Conservation (phyloP, 2,113 vertebrate genomes). For the Chascanopsetta lugubris region DNA sequence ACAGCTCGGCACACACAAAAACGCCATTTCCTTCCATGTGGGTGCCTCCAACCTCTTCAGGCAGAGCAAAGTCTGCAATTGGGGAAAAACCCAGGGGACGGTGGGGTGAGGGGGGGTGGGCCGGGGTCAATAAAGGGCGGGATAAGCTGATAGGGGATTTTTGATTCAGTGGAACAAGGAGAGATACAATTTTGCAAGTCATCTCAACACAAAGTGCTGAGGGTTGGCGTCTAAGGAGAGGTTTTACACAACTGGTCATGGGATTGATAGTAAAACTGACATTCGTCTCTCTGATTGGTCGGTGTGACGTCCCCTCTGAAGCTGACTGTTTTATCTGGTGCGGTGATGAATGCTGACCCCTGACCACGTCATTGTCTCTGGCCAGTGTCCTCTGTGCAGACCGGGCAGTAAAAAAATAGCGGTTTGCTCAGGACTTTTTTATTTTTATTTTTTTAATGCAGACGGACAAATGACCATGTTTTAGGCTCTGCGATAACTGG, state of each 20-base stretch:
- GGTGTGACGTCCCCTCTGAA: constrained; percentile 7
- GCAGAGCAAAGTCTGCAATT: constrained; percentile 29
- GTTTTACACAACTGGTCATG: constrained; percentile 16
- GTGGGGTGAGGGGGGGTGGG: too few relatives aligned
- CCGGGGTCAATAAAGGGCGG: constrained; percentile 37
- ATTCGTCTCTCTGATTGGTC: constrained; percentile 32
- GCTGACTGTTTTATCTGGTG: constrained; percentile 63
- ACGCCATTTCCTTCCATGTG: constrained; percentile 45
- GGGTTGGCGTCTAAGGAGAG: constrained; percentile 14
- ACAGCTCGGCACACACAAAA: constrained; percentile 21
- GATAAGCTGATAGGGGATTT: constrained; percentile 26
- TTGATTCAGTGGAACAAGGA: constrained; percentile 35
- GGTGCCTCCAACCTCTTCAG: constrained; percentile 27
- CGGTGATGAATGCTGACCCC: constrained; percentile 65
- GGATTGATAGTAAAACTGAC: constrained; percentile 36
- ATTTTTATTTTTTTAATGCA: constrained; percentile 7
- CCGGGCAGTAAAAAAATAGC: constrained; percentile 35
- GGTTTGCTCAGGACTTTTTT: not conserved
- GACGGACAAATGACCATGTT: constrained; percentile 7
- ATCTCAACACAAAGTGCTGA: constrained; percentile 23
- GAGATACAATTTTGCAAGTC: constrained; percentile 39
- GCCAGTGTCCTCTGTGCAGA: constrained; percentile 39
- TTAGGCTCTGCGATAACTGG: constrained; percentile 25
- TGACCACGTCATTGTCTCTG: constrained; percentile 59
- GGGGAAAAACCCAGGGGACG: constrained; percentile 31